phyloP scores from a whole-genome alignment of 2,797 vertebrate genomes.

The Alosa sapidissima region DNA sequence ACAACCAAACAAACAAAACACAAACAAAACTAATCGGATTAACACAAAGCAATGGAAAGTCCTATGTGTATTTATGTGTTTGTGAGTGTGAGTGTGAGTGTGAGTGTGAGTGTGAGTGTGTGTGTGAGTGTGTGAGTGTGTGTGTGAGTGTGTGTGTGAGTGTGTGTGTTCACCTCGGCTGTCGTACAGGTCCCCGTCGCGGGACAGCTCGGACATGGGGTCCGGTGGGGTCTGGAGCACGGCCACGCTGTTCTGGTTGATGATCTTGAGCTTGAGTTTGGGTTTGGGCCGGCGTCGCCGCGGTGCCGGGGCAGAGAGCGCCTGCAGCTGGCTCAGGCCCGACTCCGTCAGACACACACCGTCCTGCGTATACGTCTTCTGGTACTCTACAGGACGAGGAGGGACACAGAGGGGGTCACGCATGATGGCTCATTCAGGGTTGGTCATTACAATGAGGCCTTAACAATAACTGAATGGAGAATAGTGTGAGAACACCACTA shows the following conservation, averaged over 20 bases:
- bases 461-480: too few relatives aligned
- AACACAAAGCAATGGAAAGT: neutral
- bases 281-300: constrained; percentile 90
- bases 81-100: too few relatives aligned
- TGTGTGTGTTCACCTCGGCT: constrained; percentile 74
- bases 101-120: too few relatives aligned
- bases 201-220: constrained; percentile 78
- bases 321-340: constrained; percentile 91
- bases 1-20: neutral
- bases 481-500: too few relatives aligned
- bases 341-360: constrained; percentile 95
- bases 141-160: too few relatives aligned
- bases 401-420: neutral
- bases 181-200: constrained; percentile 84
- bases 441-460: too few relatives aligned
- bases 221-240: constrained; percentile 91
- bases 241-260: constrained; percentile 98
- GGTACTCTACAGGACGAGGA: constrained; percentile 70
- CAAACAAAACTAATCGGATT: neutral
- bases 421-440: too few relatives aligned
- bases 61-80: too few relatives aligned
- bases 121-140: too few relatives aligned
- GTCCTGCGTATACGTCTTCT: constrained; percentile 93
- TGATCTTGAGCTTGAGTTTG: constrained; percentile 96
- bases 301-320: constrained; percentile 82